A percentile compares a stretch with the other conserved stretches of the same genome.
Evolutionary conservation across 2,888 invertebrate genomes (phyloP).

Genomic region (Aspidapion aeneum): DNA sequence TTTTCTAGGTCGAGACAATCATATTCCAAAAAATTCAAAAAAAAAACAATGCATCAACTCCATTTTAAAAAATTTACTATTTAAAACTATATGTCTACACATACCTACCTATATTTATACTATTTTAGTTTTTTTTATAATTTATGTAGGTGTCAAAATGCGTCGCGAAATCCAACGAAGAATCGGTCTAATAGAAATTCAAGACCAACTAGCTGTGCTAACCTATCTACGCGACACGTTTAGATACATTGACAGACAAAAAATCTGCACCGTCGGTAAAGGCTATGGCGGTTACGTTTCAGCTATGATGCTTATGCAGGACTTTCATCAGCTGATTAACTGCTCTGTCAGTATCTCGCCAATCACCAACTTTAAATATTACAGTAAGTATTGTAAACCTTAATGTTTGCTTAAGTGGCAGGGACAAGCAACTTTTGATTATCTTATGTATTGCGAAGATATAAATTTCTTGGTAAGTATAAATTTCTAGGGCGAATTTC

Average conservation of each 20-base stretch:
- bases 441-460: not conserved
- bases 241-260: conserved; percentile 75
- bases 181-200: conserved; percentile 61
- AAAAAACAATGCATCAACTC: no score
- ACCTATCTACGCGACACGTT: conserved; percentile 77
- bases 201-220: conserved; percentile 58
- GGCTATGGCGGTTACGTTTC: conserved; percentile 89
- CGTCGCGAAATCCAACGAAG: conserved; percentile 68
- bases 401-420: no score
- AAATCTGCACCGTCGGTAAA: conserved; percentile 82
- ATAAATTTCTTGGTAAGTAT: not conserved
- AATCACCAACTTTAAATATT: conserved; percentile 78
- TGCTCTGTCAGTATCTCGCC: conserved; percentile 87
- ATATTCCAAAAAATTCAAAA: no score
- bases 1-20: no score
- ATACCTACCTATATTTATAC: no score
- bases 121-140: no score
- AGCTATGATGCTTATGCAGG: conserved; percentile 74
- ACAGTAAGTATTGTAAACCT: conserved; percentile 65
- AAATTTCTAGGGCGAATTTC: no score
- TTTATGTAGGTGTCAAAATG: conserved; percentile 1
- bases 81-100: no score
- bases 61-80: no score
- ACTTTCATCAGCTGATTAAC: conserved; percentile 71
- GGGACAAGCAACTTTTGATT: conserved; percentile 4